Evolutionary conservation across 2,888 invertebrate genomes (phyloP).

Genomic region (Syritta pipiens): DNA sequence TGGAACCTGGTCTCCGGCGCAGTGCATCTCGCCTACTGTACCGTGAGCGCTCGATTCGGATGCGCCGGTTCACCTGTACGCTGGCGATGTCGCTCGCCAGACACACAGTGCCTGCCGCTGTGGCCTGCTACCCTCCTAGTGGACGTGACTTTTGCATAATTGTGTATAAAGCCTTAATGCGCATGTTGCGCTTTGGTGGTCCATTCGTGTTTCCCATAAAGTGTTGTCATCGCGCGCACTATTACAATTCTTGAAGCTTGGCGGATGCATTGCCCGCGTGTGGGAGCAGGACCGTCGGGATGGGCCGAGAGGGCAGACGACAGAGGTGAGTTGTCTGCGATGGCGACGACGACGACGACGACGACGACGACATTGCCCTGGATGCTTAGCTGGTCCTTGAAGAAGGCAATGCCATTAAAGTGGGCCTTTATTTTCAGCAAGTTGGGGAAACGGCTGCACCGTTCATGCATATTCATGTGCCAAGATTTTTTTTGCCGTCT

Average conservation of each 20-base stretch:
- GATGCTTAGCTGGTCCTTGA: slow-evolving; percentile 18
- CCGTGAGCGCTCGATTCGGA: slow-evolving; percentile 24
- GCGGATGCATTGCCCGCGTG: slow-evolving; percentile 31
- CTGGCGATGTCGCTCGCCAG: slow-evolving; percentile 35
- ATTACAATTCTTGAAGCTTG: slow-evolving; percentile 52
- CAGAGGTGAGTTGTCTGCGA: not conserved
- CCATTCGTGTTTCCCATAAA: slow-evolving; percentile 70
- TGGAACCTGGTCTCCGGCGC: slow-evolving; percentile 49
- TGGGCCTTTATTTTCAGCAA: slow-evolving; percentile 25
- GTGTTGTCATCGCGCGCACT: slow-evolving; percentile 69
- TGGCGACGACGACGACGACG: slow-evolving; percentile 9
- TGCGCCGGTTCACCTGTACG: slow-evolving; percentile 63
- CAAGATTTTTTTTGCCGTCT: too few species aligned
- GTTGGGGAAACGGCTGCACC: not conserved
- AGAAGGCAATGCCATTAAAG: slow-evolving; percentile 30
- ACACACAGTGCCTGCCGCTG: slow-evolving; percentile 2
- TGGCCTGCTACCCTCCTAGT: slow-evolving; percentile 27
- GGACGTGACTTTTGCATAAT: slow-evolving; percentile 70
- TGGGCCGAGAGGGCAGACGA: too few species aligned
- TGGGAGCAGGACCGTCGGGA: too few species aligned
- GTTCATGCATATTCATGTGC: not conserved
- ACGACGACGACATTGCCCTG: slow-evolving; percentile 1
- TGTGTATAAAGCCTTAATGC: slow-evolving; percentile 68
- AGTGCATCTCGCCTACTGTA: slow-evolving; percentile 36
- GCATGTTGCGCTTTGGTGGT: slow-evolving; percentile 70